Conservation (phyloP, 2,113 vertebrate species). For the Numida meleagris region DNA sequence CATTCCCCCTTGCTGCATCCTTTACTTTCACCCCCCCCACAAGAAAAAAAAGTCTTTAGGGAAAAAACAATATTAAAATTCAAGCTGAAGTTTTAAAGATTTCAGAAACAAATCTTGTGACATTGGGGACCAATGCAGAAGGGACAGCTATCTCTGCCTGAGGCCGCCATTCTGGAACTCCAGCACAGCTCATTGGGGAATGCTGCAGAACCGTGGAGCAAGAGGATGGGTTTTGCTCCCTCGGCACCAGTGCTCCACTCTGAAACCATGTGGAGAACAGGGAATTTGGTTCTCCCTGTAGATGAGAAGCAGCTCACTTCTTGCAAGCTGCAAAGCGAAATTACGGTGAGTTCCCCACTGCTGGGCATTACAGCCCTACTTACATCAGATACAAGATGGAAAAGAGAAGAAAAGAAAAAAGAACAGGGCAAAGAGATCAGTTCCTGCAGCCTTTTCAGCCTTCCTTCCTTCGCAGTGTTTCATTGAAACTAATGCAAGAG, state of each 20-base stretch:
- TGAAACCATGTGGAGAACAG: background rate
- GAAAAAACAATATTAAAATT: background rate
- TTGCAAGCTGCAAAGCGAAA: background rate
- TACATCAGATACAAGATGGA: accelerated
- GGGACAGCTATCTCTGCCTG: background rate
- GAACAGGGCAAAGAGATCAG: background rate
- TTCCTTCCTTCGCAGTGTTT: background rate
- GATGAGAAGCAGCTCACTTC: background rate
- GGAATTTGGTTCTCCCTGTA: background rate
- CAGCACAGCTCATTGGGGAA: background rate
- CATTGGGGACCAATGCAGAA: background rate
- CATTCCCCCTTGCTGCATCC: background rate
- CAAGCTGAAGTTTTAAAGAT: background rate
- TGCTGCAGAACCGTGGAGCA: background rate
- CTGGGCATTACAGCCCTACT: background rate
- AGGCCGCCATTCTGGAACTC: background rate
- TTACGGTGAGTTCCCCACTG: background rate
- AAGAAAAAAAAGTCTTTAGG: background rate
- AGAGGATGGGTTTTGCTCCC: background rate
- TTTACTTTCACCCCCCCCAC: background rate
- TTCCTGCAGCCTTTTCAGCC: background rate
- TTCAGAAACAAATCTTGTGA: background rate
- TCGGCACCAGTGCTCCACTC: background rate
- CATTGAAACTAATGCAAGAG: background rate
- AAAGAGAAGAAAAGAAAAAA: background rate